Evolutionary conservation across 2,888 invertebrate genomes (phyloP).

Genomic region (Diarsia mendica): DNA sequence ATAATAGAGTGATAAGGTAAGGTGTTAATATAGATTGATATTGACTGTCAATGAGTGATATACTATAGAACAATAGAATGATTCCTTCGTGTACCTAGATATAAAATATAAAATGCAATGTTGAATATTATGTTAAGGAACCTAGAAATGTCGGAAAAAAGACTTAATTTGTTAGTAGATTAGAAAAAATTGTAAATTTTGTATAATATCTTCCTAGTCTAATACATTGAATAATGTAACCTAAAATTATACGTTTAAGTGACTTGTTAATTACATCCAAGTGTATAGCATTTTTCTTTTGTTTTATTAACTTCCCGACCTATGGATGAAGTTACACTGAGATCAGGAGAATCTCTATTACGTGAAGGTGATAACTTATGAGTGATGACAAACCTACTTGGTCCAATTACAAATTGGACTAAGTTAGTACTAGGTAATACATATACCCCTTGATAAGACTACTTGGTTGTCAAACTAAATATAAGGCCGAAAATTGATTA

Average conservation of each 20-base stretch:
- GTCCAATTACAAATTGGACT: too few relatives aligned
- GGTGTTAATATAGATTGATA: background rate
- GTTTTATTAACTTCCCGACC: background rate
- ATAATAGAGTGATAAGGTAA: too few relatives aligned
- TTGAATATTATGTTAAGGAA: constrained; percentile 20
- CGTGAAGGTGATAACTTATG: too few relatives aligned
- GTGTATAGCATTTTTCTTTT: background rate
- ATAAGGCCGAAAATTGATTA: too few relatives aligned
- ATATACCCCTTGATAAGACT: too few relatives aligned
- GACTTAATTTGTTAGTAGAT: constrained; percentile 2
- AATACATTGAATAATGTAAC: constrained; percentile 30
- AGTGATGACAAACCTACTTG: background rate
- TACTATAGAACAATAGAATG: background rate
- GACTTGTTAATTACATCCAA: constrained; percentile 26
- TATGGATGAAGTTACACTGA: background rate
- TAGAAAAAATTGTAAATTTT: constrained; percentile 28
- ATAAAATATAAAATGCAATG: constrained; percentile 28
- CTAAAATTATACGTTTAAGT: background rate
- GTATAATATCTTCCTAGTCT: constrained; percentile 52
- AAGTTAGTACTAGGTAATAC: too few relatives aligned
- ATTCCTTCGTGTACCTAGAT: background rate
- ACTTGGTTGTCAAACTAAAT: too few relatives aligned
- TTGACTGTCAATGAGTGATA: constrained; percentile 5
- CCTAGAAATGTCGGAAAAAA: constrained; percentile 7
- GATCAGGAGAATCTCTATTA: background rate